These are phyloP conservation scores for Perognathus longimembris DNA, from an alignment of 2,113 vertebrate genomes.

Conservation along the genomic window DNA sequence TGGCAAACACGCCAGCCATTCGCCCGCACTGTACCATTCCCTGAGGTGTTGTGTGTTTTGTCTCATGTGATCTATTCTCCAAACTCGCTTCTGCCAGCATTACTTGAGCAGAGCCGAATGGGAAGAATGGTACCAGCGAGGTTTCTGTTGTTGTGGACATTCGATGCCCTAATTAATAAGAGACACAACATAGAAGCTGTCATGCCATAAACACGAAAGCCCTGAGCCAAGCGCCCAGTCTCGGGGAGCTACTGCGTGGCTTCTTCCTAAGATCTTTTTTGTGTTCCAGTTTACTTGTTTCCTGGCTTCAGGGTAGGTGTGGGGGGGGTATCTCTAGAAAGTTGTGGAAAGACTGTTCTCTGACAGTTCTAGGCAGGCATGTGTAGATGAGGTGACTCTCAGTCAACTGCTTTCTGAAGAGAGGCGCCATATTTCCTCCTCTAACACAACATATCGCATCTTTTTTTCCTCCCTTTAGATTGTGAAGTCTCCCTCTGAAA, in stretches of 20 bases:
- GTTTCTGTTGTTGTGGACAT: not conserved
- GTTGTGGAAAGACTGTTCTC: conserved; percentile 53
- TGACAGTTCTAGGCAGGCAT: conserved; percentile 8
- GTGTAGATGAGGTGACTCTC: not conserved
- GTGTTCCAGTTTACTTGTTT: not conserved
- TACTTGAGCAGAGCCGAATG: not conserved
- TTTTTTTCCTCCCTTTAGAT: conserved; percentile 25
- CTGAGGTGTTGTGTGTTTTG: not conserved
- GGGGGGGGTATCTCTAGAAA: conserved; percentile 9
- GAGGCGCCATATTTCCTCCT: conserved; percentile 66
- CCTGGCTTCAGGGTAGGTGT: not conserved
- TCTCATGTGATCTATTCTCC: not conserved
- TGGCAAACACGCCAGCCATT: not conserved
- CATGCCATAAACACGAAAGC: not conserved
- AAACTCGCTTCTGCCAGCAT: no score
- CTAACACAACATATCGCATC: conserved; percentile 46
- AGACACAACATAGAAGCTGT: not conserved
- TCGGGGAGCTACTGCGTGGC: not conserved
- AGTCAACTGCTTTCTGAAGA: conserved; percentile 19
- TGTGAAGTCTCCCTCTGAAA: conserved; percentile 42
- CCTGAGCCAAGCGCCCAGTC: not conserved
- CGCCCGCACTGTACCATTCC: not conserved
- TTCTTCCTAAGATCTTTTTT: not conserved
- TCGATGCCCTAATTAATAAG: not conserved
- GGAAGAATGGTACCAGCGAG: not conserved